phyloP scores from a whole-genome alignment of 2,797 vertebrate species.

The Oryzias dopingdopingensis region DNA sequence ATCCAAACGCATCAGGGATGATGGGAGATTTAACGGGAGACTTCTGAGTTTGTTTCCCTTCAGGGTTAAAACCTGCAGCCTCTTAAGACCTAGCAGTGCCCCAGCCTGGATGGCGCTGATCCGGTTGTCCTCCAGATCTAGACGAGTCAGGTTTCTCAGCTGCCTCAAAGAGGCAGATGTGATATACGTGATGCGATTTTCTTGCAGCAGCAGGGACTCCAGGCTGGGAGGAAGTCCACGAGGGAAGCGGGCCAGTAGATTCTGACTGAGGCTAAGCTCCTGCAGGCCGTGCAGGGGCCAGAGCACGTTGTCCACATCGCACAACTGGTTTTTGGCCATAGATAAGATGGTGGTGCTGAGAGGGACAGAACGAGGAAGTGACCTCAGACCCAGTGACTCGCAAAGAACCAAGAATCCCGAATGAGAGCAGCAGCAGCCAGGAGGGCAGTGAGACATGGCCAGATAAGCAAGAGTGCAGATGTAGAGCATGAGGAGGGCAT shows the following conservation, averaged over 20 bases:
- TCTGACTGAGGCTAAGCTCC: conserved; percentile 81
- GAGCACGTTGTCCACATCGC: conserved; percentile 78
- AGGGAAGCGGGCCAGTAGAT: conserved; percentile 75
- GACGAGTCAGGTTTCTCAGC: conserved; percentile 75
- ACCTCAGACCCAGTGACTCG: conserved; percentile 77
- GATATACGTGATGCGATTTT: conserved; percentile 81
- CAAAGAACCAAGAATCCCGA: conserved; percentile 74
- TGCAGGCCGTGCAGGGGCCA: conserved; percentile 70
- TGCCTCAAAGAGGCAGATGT: conserved; percentile 70
- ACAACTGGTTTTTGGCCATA: conserved; percentile 78
- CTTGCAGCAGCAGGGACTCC: conserved; percentile 76
- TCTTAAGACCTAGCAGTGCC: conserved; percentile 67
- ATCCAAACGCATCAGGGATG: conserved; percentile 75
- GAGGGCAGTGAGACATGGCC: conserved; percentile 63
- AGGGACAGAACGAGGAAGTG: conserved; percentile 74
- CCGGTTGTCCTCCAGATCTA: conserved; percentile 79
- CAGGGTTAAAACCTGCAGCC: conserved; percentile 70
- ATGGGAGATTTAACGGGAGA: conserved; percentile 70
- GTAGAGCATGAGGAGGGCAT: conserved; percentile 66
- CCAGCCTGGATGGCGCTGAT: conserved; percentile 78
- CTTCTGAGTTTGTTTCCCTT: conserved; percentile 73
- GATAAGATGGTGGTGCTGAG: conserved; percentile 73
- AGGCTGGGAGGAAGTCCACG: conserved; percentile 79
- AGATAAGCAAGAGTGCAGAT: conserved; percentile 54
- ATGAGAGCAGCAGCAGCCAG: conserved; percentile 77